A percentile compares a stretch with the other conserved stretches of the same genome.
Evolutionary conservation across 2,113 vertebrate species (phyloP).

Genomic region (Cephalopholis sonnerati): DNA sequence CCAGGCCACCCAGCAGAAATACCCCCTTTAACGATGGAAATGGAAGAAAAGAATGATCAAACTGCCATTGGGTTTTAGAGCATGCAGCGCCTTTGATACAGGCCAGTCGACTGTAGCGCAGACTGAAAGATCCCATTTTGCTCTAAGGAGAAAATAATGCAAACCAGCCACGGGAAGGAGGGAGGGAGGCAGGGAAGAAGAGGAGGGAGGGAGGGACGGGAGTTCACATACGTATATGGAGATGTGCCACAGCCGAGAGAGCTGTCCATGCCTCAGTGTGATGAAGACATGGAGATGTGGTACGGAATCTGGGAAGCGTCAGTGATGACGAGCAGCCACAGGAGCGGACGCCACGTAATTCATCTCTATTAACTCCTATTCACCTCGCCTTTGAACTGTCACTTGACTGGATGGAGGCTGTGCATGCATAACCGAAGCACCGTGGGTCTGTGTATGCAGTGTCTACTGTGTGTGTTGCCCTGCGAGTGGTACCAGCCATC

Average conservation of each 20-base stretch:
- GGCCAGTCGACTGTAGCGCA: conserved; percentile 63
- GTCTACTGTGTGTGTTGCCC: conserved; percentile 6
- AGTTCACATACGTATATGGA: conserved; percentile 38
- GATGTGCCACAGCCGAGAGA: conserved; percentile 50
- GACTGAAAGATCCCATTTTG: conserved; percentile 71
- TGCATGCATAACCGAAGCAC: background rate
- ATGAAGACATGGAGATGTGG: conserved; percentile 72
- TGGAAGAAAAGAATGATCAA: conserved; percentile 62
- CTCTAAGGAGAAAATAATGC: conserved; percentile 74
- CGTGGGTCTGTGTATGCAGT: conserved; percentile 24
- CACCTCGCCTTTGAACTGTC: conserved; percentile 76
- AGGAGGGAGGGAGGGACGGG: background rate
- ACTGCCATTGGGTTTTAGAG: conserved; percentile 63
- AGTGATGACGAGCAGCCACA: conserved; percentile 63
- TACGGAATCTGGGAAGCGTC: conserved; percentile 64
- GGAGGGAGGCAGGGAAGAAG: background rate
- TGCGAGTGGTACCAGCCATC: conserved; percentile 25
- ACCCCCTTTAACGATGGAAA: conserved; percentile 63
- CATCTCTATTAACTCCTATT: conserved; percentile 73
- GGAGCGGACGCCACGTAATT: conserved; percentile 59
- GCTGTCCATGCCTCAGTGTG: conserved; percentile 51
- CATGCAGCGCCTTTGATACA: conserved; percentile 70
- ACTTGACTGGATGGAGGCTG: conserved; percentile 26
- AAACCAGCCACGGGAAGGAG: conserved; percentile 56
- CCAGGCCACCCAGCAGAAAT: conserved; percentile 74